These are phyloP conservation scores for Aldabrachelys gigantea DNA, from an alignment of 2,113 vertebrate genomes.

Conservation along the genomic window DNA sequence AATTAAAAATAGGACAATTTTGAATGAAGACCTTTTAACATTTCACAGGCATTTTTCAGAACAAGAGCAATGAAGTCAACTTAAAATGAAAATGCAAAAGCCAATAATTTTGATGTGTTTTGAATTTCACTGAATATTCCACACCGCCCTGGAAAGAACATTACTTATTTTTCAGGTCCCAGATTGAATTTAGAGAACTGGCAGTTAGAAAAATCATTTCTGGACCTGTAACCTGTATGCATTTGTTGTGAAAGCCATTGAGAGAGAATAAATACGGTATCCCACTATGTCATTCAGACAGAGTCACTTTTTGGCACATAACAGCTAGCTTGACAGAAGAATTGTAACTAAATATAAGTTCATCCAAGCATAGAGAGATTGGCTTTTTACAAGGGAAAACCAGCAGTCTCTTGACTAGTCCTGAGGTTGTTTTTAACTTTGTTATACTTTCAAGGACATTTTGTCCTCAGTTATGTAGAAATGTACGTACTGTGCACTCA, in stretches of 20 bases:
- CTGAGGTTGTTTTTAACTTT: neutral
- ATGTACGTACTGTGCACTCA: neutral
- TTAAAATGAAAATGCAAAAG: neutral
- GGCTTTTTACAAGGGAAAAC: constrained; percentile 32
- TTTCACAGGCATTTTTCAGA: constrained; percentile 14
- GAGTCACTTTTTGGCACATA: constrained; percentile 18
- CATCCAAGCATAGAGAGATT: neutral
- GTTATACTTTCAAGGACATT: neutral
- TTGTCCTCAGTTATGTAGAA: neutral
- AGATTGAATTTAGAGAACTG: constrained; percentile 7
- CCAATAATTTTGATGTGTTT: neutral
- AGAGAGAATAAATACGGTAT: neutral
- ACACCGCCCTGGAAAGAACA: neutral
- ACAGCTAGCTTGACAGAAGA: constrained; percentile 18
- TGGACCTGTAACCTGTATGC: neutral
- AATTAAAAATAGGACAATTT: neutral
- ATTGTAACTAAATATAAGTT: constrained; percentile 11
- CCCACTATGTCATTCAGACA: neutral
- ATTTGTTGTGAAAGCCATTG: constrained; percentile 7
- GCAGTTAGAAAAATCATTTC: constrained; percentile 15
- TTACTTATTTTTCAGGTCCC: constrained; percentile 20
- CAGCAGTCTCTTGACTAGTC: neutral
- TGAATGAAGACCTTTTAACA: neutral
- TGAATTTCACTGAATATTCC: constrained; percentile 22
- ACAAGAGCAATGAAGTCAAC: neutral